Base-by-base conservation (phyloP, 2,888 invertebrate genomes). In the Anthophora plumipes region DNA sequence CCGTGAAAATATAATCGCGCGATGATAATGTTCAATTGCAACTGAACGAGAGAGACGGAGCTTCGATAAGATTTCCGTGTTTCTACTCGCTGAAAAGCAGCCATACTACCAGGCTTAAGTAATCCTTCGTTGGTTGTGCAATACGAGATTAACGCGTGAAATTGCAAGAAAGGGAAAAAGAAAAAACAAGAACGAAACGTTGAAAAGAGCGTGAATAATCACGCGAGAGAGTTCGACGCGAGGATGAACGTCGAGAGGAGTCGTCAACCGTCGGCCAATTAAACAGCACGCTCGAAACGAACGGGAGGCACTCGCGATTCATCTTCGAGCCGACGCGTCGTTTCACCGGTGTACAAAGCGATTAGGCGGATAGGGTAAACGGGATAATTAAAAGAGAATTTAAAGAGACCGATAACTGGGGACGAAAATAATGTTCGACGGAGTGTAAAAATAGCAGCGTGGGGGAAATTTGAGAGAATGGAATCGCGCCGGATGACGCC, bases 1-100 rank as follows among this genome's bases (percentile, higher is more conserved):
- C 60, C 57, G n/a, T 25, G n/a, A 50, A 31, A 74, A 86, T 86
- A 57, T n/a, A 31, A 73, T 60, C 67, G 39, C 52, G 31, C 9
- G 43, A 22, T 59, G 80, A 76, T 73, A 63, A 60, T 20, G 37
- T 43, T 60, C 69, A 31, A 71, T 76, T 86, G 76, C 82, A 83
- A 64, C 63, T 59, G 63, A 22, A 25, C 5, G 48, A 14, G 17
- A 46, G 20, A 20, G 43, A 60, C 39, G 57, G 0, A 43, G 5
- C 4, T 5, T 5, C 22, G 74, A 84, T 82, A 82, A 74, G 22
- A 11, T 63, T 61, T 22, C 17, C 25, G 25, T 54, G 25, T n/a
- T 68, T 52, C 67, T 64, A 31, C 31, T 73, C 3, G 48, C 55
- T 52, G 17, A 31, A n/a, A 52, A 25, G 43, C 52, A 67, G 75